These are phyloP conservation scores for Pipistrellus kuhlii DNA, from an alignment of 2,797 vertebrate species.

Conservation along the genomic window DNA sequence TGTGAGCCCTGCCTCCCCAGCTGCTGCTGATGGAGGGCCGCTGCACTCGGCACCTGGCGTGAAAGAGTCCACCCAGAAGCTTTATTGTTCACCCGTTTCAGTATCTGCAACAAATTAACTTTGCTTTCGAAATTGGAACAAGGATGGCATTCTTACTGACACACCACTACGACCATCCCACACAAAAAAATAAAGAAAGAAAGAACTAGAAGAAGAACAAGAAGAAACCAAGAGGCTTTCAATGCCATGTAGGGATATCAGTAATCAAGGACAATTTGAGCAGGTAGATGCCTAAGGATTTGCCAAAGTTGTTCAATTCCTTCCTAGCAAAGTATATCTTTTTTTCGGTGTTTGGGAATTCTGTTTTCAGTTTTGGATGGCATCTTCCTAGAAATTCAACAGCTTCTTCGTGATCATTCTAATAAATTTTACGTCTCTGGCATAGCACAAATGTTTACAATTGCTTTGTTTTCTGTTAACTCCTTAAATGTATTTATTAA, in stretches of 20 bases:
- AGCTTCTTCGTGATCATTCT: slow-evolving; percentile 29
- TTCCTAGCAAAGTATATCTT: neutral
- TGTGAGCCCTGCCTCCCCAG: slow-evolving; percentile 64
- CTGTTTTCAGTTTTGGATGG: slow-evolving; percentile 18
- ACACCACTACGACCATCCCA: neutral
- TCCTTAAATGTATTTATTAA: neutral
- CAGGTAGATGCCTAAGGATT: neutral
- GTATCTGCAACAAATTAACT: neutral
- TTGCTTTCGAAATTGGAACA: neutral
- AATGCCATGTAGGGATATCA: neutral
- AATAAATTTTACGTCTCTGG: slow-evolving; percentile 77
- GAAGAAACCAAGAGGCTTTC: neutral
- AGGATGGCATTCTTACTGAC: neutral
- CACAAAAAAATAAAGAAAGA: neutral
- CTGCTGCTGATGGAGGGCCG: neutral
- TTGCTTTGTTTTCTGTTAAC: slow-evolving; percentile 40
- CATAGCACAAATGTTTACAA: slow-evolving; percentile 67
- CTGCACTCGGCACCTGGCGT: neutral
- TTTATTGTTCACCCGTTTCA: neutral
- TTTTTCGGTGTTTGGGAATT: slow-evolving; percentile 54
- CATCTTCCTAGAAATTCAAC: slow-evolving; percentile 51
- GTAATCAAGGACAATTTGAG: neutral
- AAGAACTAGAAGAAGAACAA: no score
- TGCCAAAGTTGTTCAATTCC: neutral
- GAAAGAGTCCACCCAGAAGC: neutral